These are phyloP conservation scores for Cyprinodon tularosa DNA, from an alignment of 2,113 vertebrate species.

Conservation along the genomic window DNA sequence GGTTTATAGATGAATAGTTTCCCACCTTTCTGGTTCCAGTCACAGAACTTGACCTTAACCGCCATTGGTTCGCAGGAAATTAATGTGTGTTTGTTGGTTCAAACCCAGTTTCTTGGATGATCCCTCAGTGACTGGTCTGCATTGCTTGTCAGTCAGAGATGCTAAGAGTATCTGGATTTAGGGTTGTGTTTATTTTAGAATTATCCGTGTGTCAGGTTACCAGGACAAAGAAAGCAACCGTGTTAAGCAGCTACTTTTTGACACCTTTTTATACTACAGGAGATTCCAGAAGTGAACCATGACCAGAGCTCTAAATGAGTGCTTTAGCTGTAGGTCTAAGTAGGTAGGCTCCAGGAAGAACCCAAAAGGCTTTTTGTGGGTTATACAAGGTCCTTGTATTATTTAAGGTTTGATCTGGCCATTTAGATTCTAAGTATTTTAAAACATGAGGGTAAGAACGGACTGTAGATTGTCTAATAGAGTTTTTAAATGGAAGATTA, in stretches of 20 bases:
- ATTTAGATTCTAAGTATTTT: neutral
- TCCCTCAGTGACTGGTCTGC: neutral
- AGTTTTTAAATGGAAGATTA: neutral
- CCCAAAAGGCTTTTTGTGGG: neutral
- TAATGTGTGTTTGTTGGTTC: neutral
- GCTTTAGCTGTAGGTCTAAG: neutral
- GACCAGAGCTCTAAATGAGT: neutral
- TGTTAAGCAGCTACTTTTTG: neutral
- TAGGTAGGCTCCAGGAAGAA: neutral
- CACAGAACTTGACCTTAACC: neutral
- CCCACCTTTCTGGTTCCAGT: conserved; percentile 6
- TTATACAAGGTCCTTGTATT: neutral
- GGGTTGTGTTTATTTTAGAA: conserved; percentile 14
- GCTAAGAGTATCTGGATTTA: neutral
- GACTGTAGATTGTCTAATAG: neutral
- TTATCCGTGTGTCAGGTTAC: conserved; percentile 18
- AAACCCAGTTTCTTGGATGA: neutral
- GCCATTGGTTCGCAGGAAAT: neutral
- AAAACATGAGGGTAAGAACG: neutral
- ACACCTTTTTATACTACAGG: neutral
- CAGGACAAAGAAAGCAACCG: conserved; percentile 7
- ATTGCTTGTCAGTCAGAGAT: neutral
- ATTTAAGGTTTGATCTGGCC: too few species aligned
- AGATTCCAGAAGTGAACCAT: neutral
- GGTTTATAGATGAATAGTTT: neutral